These are phyloP conservation scores for Dyspetes luteomarginatus DNA, from an alignment of 2,888 invertebrate species.

Conservation along the genomic window DNA sequence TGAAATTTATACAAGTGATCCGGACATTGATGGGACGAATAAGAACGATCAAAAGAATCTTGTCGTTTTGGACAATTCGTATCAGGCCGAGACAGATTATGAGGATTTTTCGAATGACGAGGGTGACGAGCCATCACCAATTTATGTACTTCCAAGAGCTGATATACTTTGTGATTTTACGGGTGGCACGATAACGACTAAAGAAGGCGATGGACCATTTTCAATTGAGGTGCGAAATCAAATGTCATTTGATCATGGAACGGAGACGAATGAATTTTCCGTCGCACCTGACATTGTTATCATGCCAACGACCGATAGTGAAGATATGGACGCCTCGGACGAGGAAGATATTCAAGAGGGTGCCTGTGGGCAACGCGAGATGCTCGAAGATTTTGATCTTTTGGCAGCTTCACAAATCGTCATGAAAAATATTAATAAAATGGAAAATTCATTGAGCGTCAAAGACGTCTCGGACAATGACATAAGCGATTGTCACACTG, in stretches of 20 bases:
- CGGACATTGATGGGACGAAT: constrained; percentile 67
- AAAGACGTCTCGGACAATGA: constrained; percentile 72
- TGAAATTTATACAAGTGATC: constrained; percentile 79
- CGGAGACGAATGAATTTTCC: constrained; percentile 17
- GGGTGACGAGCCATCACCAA: constrained; percentile 69
- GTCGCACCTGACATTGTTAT: constrained; percentile 70
- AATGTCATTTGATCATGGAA: constrained; percentile 72
- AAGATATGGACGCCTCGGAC: constrained; percentile 80
- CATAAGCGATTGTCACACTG: constrained; percentile 78
- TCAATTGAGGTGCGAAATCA: constrained; percentile 80
- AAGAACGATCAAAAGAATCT: constrained; percentile 66
- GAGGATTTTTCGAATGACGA: constrained; percentile 81
- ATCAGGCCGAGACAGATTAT: constrained; percentile 79
- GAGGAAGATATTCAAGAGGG: constrained; percentile 76
- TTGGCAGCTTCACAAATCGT: constrained; percentile 77
- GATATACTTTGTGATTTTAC: constrained; percentile 78
- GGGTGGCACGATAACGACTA: constrained; percentile 80
- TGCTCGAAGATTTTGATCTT: constrained; percentile 75
- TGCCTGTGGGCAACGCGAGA: constrained; percentile 72
- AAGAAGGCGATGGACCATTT: constrained; percentile 81
- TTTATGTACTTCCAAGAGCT: constrained; percentile 73
- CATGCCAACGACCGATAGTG: constrained; percentile 78
- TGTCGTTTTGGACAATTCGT: constrained; percentile 64
- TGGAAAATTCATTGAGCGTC: constrained; percentile 73
- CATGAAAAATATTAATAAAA: constrained; percentile 78